Base-by-base conservation (phyloP, 1,140 invertebrate genomes). In the Cotesia vestalis region DNA sequence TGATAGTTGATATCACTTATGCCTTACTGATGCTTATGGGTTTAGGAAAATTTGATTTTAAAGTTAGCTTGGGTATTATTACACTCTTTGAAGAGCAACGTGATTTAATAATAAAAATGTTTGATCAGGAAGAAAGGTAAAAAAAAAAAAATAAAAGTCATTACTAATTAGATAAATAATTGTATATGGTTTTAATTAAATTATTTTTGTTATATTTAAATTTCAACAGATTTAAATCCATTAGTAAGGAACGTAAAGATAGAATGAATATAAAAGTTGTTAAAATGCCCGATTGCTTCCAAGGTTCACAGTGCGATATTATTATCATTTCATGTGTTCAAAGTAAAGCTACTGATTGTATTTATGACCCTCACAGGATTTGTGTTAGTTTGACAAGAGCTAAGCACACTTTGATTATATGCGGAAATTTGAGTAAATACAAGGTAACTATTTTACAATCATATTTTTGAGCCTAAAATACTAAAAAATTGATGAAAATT, bases 281-380 rank as follows among this genome's bases (percentile, higher is more conserved):
- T 1, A 93, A 94, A 79, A 96, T 95, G 1, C 93, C 98, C 5
- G 96, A 98, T 86, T 91, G 93, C 66, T 97, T 95, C 84, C 96
- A 98, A 88, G 96, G 96, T 0, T 89, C 94, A 83, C 95, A 98
- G 88, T 90, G 92, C 72, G 96, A 98, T 84, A 88, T 97, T 20
- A 92, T 98, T 27, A 89, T 98, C 38, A 89, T 98, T 76, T 96
- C 95, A 0, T 92, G 94, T 84, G 95, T 96, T 0, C 88, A 95
- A 75, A 93, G 91, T 40, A 89, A 90, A 38, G 89, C 90, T 2
- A 89, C 93, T 55, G 93, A 92, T 55, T 96, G 95, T 83, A 79
- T 95, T 1, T 82, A 88, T 0, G 90, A 93, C 78, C 85, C 83
- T 4, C 91, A 94, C 78, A 87, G 94, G 72, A 85, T 96, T 4